Percentiles rank a stretch among this genome's conserved stretches.
These are phyloP conservation scores for Pseudotriccus pelzelni DNA, from an alignment of 2,797 vertebrate genomes.

Conservation along the genomic window DNA sequence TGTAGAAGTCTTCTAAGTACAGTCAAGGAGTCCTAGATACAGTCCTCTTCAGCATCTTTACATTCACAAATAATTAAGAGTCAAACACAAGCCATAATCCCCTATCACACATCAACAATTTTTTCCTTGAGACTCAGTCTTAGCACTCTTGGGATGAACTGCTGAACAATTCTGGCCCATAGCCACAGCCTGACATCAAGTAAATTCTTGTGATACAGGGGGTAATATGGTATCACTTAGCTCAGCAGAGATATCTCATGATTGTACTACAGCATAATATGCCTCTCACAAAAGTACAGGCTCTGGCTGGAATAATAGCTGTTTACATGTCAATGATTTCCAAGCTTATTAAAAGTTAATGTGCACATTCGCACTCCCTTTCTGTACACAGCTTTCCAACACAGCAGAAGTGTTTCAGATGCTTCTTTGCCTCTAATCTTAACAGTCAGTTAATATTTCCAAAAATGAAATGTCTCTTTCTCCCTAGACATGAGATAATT, in stretches of 20 bases:
- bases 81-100: not conserved
- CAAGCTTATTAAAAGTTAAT: slow-evolving; percentile 45
- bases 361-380: not conserved
- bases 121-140: not conserved
- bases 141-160: not conserved
- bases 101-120: not conserved
- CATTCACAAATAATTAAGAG: not conserved
- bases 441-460: not conserved
- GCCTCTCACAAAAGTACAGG: not conserved
- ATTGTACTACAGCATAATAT: not conserved
- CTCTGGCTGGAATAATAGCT: not conserved
- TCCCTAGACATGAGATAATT: not conserved
- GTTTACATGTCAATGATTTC: slow-evolving; percentile 25
- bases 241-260: not conserved
- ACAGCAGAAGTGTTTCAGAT: not conserved
- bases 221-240: not conserved
- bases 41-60: not conserved
- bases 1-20: not conserved
- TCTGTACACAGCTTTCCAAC: not conserved
- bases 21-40: not conserved
- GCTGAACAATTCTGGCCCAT: slow-evolving; percentile 32
- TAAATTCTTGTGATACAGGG: not conserved
- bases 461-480: not conserved
- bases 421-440: not conserved
- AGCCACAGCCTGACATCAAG: not conserved